Percentiles rank a stretch among this genome's conserved stretches.
phyloP scores from a whole-genome alignment of 2,888 invertebrate species.

The Dimorphilus gyrociliatus region DNA sequence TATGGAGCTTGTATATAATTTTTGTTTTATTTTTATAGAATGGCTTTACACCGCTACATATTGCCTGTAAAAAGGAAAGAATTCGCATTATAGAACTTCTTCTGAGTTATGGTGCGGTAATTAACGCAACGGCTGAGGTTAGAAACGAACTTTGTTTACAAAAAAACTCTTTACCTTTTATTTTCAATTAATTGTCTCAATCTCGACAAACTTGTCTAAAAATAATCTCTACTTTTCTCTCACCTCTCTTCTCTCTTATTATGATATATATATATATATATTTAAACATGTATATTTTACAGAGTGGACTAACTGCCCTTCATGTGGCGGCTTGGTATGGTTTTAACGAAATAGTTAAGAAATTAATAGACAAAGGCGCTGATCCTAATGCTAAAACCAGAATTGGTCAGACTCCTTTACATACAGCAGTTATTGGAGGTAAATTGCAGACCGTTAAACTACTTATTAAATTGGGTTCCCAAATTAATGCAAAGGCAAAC shows the following conservation, averaged over 20 bases:
- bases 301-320: constrained; percentile 78
- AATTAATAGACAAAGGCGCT: too few relatives aligned
- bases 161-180: too few relatives aligned
- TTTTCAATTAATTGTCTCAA: too few relatives aligned
- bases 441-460: constrained; percentile 99
- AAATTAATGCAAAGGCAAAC: constrained; percentile 92
- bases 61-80: constrained; percentile 98
- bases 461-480: constrained; percentile 89
- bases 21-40: constrained; percentile 44
- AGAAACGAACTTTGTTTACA: constrained; percentile 9
- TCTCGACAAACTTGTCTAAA: too few relatives aligned
- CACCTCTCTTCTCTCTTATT: too few relatives aligned
- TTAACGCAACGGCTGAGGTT: constrained; percentile 57
- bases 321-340: constrained; percentile 97
- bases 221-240: too few relatives aligned
- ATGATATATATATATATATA: constrained; percentile 8
- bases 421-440: constrained; percentile 99
- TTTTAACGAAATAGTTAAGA: too few relatives aligned
- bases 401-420: constrained; percentile 93
- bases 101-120: constrained; percentile 87
- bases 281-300: too few relatives aligned
- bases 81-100: constrained; percentile 91
- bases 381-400: too few relatives aligned
- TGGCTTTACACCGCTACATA: constrained; percentile 94
- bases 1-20: too few relatives aligned